Base-by-base conservation (phyloP, 2,888 invertebrate species). In the Eupithecia pulchellata region DNA sequence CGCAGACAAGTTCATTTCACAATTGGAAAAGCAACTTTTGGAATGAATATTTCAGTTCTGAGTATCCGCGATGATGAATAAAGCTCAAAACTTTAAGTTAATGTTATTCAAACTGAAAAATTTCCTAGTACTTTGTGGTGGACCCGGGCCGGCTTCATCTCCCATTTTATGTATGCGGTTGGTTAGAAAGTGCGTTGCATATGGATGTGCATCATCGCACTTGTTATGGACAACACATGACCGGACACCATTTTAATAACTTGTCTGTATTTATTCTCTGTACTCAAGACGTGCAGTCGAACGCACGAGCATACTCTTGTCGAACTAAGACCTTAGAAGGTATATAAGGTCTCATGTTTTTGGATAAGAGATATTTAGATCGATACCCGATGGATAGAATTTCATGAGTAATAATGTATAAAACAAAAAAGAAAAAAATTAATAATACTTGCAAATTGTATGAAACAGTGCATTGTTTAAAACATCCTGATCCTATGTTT, bases 171-270 rank as follows among this genome's bases (percentile, higher is more conserved):
- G 14, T 14, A 27, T 55, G 25, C 27, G 14, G 27, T 55, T 14
- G 27, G 14, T 14, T 55, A 27, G 27, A 55, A 55, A 27, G 9
- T 27, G 55, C 13, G 27, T 57, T 6, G n/a, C 42, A 27, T 42
- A n/a, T 9, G 29, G 42, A 30, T 42, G 42, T 17, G n/a, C 29
- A 64, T 39, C 63, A 64, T 64, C 62, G 32, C 36, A 42, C 67
- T 20, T 65, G 65, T 68, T 65, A 70, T 70, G 17, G 29, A 29
- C 17, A 11, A 8, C 11, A 57, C 57, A 17, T 2, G 17, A 8
- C 29, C 29, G 57, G 14, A 29, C 17, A 27, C 17, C 27, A 5
- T 55, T 27, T 20, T 4, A 55, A 13, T 4, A 4, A 27, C 4
- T 25, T 55, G 2, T n/a, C 8, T 1, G 2, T 39, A n/a, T n/a